Evolutionary conservation across 2,797 vertebrate genomes (phyloP).

Genomic region (Neostethus bicornis): DNA sequence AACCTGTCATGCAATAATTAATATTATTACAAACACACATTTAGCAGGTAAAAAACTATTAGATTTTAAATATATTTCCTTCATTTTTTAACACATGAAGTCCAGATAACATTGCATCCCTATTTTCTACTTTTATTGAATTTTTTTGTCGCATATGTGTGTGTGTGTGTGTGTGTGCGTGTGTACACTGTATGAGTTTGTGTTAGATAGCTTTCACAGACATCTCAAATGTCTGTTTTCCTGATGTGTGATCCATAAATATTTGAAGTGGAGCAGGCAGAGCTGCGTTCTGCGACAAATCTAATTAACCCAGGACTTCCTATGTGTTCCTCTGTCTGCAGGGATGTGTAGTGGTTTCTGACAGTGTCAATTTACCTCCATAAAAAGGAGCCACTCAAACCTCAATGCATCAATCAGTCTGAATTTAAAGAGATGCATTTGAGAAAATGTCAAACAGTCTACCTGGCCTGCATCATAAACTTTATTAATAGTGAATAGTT

Average conservation of each 20-base stretch:
- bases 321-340: slow-evolving; percentile 63
- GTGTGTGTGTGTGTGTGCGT: slow-evolving; percentile 9
- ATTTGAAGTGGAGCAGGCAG: slow-evolving; percentile 80
- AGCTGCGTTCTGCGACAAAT: slow-evolving; percentile 78
- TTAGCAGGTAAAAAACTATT: slow-evolving; percentile 43
- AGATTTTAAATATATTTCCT: slow-evolving; percentile 29
- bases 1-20: too few species aligned
- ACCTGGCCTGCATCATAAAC: too few species aligned
- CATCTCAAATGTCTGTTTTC: slow-evolving; percentile 79
- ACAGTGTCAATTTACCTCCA: slow-evolving; percentile 55
- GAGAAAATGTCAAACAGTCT: too few species aligned
- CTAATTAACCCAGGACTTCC: slow-evolving; percentile 80
- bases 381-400: slow-evolving; percentile 60
- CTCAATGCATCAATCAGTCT: slow-evolving; percentile 41
- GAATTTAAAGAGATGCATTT: slow-evolving; percentile 23
- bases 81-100: slow-evolving; percentile 40
- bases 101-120: too few species aligned
- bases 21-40: slow-evolving; percentile 50
- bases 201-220: slow-evolving; percentile 71
- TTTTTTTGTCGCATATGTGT: slow-evolving; percentile 22
- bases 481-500: too few species aligned
- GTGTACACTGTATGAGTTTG: slow-evolving; percentile 49
- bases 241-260: slow-evolving; percentile 81
- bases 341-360: slow-evolving; percentile 57
- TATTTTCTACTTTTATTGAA: slow-evolving; percentile 36